A percentile compares a stretch with the other conserved stretches of the same genome.
Evolutionary conservation across 1,140 invertebrate genomes (phyloP).

Genomic region (Pachyrhynchus sulphureomaculatus): DNA sequence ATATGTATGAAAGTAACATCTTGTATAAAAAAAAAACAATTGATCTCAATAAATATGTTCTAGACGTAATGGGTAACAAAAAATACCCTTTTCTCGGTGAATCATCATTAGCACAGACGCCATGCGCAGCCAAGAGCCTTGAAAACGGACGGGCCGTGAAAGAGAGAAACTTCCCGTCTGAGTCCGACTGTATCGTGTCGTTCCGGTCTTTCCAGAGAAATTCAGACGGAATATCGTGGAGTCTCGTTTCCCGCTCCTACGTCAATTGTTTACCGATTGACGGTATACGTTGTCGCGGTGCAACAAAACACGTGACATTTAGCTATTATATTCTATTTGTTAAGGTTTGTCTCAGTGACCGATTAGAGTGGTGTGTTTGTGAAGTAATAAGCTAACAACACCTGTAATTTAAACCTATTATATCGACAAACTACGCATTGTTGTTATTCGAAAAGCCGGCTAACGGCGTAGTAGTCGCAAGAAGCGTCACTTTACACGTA

Average conservation of each 20-base stretch:
- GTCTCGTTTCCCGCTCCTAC: constrained; percentile 11
- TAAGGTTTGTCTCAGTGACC: too few species aligned
- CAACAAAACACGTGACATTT: constrained; percentile 9
- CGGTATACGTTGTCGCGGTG: constrained; percentile 2
- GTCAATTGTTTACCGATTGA: constrained; percentile 20
- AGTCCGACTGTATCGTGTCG: constrained; percentile 2
- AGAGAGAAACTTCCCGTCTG: constrained; percentile 5
- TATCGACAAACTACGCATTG: too few species aligned
- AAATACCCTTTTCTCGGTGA: background rate
- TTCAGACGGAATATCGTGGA: constrained; percentile 6
- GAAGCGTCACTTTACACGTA: too few species aligned
- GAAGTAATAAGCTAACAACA: too few species aligned
- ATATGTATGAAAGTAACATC: too few species aligned
- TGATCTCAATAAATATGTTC: too few species aligned
- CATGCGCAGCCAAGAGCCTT: constrained; percentile 10
- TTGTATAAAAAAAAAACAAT: too few species aligned
- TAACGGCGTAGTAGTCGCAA: too few species aligned
- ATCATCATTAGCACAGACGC: constrained; percentile 1
- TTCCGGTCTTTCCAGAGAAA: constrained; percentile 23
- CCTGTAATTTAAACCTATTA: too few species aligned
- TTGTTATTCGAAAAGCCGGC: too few species aligned
- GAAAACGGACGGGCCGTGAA: background rate
- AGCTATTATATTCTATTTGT: background rate
- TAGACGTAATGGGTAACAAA: too few species aligned
- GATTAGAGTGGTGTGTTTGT: too few species aligned